Conservation (phyloP, 2,797 vertebrate species). For the Pantherophis alleghaniensis region DNA sequence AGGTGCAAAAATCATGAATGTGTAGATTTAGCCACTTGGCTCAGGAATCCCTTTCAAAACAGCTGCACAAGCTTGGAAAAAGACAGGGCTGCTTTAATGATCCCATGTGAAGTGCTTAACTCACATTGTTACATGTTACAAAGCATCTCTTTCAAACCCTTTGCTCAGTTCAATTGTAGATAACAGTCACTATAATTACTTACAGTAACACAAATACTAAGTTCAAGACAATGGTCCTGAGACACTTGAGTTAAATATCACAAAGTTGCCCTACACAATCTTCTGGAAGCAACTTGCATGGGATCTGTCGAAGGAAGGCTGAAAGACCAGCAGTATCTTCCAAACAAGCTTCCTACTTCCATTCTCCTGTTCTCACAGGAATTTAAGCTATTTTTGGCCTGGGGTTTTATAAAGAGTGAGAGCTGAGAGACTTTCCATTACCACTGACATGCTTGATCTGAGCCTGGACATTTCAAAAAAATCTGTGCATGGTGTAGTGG, state of each 20-base stretch:
- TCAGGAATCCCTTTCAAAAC: neutral
- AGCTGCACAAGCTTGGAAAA: neutral
- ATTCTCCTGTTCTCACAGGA: neutral
- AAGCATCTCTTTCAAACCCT: neutral
- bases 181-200: neutral
- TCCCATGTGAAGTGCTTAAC: neutral
- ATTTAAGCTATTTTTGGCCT: neutral
- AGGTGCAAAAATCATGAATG: neutral
- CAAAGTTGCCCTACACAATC: neutral
- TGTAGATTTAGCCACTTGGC: neutral
- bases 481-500: neutral
- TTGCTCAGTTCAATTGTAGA: neutral
- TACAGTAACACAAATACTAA: neutral
- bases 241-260: neutral
- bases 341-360: neutral
- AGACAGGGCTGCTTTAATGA: neutral
- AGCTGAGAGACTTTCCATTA: neutral
- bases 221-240: neutral
- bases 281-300: neutral
- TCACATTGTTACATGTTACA: neutral
- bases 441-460: neutral
- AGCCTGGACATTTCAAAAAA: neutral
- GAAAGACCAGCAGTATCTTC: neutral
- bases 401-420: neutral
- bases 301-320: neutral